Percentiles rank a stretch among this genome's conserved stretches.
phyloP scores from a whole-genome alignment of 2,888 invertebrate genomes.

The Priocnemis perturbator region DNA sequence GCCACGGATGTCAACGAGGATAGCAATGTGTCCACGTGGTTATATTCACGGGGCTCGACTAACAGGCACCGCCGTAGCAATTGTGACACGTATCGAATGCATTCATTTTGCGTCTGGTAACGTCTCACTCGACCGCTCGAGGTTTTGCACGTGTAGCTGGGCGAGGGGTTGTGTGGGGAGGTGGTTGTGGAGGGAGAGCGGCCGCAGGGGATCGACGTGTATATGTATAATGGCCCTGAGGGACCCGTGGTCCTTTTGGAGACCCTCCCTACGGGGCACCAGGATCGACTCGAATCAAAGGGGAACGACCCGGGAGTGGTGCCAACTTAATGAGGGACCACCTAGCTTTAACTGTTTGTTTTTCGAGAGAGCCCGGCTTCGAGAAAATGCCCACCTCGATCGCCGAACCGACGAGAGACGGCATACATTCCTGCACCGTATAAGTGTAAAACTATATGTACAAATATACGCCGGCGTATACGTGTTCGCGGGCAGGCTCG shows the following conservation, averaged over 20 bases:
- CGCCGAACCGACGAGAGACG: conserved; percentile 18
- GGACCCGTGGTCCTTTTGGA: conserved; percentile 54
- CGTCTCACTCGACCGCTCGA: conserved; percentile 64
- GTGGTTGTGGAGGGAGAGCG: not conserved
- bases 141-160: conserved; percentile 26
- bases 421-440: not conserved
- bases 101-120: conserved; percentile 65
- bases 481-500: conserved; percentile 40
- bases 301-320: conserved; percentile 62
- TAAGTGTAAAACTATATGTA: too few relatives aligned
- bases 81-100: conserved; percentile 67
- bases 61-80: conserved; percentile 29
- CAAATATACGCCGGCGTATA: conserved; percentile 1
- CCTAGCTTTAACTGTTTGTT: conserved; percentile 64
- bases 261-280: conserved; percentile 52
- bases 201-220: conserved; percentile 3
- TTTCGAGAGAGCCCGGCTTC: conserved; percentile 46
- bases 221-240: conserved; percentile 53
- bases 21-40: not conserved
- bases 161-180: conserved; percentile 19
- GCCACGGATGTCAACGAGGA: conserved; percentile 7
- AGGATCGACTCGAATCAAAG: conserved; percentile 54
- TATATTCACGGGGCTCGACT: too few relatives aligned
- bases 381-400: conserved; percentile 49
- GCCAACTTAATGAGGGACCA: conserved; percentile 69